These are phyloP conservation scores for Cylloceria caligata DNA, from an alignment of 2,888 invertebrate genomes.

Conservation along the genomic window DNA sequence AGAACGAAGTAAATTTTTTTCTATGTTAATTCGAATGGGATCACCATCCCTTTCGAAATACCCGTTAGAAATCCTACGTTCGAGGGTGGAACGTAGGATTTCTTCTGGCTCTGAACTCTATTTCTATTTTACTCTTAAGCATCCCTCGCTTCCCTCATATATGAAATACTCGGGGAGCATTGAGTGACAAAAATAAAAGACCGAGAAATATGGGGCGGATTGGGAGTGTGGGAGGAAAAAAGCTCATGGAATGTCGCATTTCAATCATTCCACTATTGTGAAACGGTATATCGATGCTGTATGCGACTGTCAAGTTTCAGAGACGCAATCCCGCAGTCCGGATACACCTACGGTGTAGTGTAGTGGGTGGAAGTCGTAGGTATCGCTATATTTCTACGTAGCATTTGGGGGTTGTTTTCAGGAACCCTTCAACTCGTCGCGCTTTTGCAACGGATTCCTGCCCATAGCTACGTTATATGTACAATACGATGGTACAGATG, in stretches of 20 bases:
- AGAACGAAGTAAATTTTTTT: too few species aligned
- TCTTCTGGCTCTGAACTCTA: neutral
- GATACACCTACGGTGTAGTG: slow-evolving; percentile 14
- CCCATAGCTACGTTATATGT: slow-evolving; percentile 1
- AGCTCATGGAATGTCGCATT: slow-evolving; percentile 73
- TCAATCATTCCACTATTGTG: slow-evolving; percentile 75
- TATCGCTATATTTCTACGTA: neutral
- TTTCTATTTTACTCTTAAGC: slow-evolving; percentile 2
- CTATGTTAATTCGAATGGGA: too few species aligned
- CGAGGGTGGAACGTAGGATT: too few species aligned
- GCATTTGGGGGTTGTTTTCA: slow-evolving; percentile 9
- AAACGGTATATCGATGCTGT: slow-evolving; percentile 67
- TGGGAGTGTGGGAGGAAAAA: slow-evolving; percentile 36
- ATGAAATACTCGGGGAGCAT: slow-evolving; percentile 40
- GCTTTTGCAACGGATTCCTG: neutral
- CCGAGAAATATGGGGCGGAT: slow-evolving; percentile 58
- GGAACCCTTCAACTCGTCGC: slow-evolving; percentile 3
- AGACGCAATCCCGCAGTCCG: slow-evolving; percentile 52
- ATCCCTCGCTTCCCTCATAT: slow-evolving; percentile 5
- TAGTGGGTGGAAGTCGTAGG: neutral
- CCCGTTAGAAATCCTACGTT: too few species aligned
- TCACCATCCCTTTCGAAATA: too few species aligned
- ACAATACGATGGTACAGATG: neutral
- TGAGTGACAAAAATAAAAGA: slow-evolving; percentile 68
- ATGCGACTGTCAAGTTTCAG: slow-evolving; percentile 63